Percentiles rank a stretch among this genome's conserved stretches.
phyloP scores from a whole-genome alignment of 2,113 vertebrate genomes.

The Gobiocypris rarus region DNA sequence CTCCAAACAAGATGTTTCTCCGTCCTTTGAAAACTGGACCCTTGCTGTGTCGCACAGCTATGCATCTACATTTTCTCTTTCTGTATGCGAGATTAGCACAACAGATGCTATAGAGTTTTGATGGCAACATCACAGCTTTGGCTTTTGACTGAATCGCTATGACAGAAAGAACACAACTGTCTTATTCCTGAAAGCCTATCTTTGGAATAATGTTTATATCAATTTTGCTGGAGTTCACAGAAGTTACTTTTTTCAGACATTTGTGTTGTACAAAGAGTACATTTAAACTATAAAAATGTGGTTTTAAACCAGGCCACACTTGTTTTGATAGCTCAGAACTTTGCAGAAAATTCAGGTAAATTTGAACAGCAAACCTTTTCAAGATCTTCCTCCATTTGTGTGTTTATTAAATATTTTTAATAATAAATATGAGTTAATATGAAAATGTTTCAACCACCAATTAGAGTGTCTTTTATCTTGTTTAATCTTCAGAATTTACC shows the following conservation, averaged over 20 bases:
- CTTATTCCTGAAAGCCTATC: not conserved
- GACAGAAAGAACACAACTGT: slow-evolving; percentile 46
- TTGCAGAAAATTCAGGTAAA: not conserved
- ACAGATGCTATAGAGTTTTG: slow-evolving; percentile 34
- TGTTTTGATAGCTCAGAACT: not conserved
- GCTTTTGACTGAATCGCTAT: slow-evolving; percentile 45
- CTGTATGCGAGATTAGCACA: slow-evolving; percentile 45
- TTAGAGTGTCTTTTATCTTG: not conserved
- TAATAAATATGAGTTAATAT: not conserved
- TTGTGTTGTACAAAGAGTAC: not conserved
- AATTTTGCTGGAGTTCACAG: not conserved
- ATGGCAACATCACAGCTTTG: slow-evolving; percentile 55
- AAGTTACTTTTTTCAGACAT: not conserved
- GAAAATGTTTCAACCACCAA: not conserved
- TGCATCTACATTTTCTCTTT: slow-evolving; percentile 57
- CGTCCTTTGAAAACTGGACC: slow-evolving; percentile 55
- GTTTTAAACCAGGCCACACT: not conserved
- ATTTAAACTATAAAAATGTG: not conserved
- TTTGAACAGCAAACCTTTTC: not conserved
- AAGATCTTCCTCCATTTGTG: not conserved
- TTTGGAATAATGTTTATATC: not conserved
- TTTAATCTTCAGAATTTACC: not conserved
- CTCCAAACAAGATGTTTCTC: slow-evolving; percentile 57
- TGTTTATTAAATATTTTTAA: not conserved
- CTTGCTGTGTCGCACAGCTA: slow-evolving; percentile 64